A percentile compares a stretch with the other conserved stretches of the same genome.
phyloP scores from a whole-genome alignment of 2,797 vertebrate genomes.

The Ptychadena robeensis region DNA sequence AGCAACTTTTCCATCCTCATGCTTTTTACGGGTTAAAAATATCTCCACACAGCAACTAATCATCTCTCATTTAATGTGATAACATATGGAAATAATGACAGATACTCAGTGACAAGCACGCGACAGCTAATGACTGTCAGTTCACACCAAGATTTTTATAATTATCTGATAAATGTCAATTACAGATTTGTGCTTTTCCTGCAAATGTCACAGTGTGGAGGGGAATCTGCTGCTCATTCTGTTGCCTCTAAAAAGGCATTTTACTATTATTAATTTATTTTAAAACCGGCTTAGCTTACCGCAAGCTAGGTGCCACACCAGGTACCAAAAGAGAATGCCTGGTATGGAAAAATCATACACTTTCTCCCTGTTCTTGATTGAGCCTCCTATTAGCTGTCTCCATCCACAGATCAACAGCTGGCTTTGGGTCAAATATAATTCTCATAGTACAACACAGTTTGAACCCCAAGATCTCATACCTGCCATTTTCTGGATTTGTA shows the following conservation, averaged over 20 bases:
- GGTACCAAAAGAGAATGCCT: not conserved
- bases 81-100: conserved; percentile 62
- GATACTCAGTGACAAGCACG: conserved; percentile 55
- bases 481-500: too few relatives aligned
- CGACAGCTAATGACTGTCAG: conserved; percentile 62
- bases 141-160: conserved; percentile 61
- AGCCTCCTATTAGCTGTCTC: too few relatives aligned
- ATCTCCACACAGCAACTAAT: conserved; percentile 36
- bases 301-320: not conserved
- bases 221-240: conserved; percentile 61
- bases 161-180: conserved; percentile 63
- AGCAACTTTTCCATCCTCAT: not conserved
- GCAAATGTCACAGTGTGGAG: conserved; percentile 58
- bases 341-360: not conserved
- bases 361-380: too few relatives aligned
- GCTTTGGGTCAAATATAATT: too few relatives aligned
- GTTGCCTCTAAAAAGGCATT: conserved; percentile 47
- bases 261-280: not conserved
- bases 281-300: not conserved
- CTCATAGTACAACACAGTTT: too few relatives aligned
- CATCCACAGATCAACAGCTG: too few relatives aligned
- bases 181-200: conserved; percentile 56
- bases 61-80: conserved; percentile 56
- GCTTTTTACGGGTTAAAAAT: conserved; percentile 18
- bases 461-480: too few relatives aligned